phyloP scores from a whole-genome alignment of 2,888 invertebrate genomes.

The Zaprionus bogoriensis region DNA sequence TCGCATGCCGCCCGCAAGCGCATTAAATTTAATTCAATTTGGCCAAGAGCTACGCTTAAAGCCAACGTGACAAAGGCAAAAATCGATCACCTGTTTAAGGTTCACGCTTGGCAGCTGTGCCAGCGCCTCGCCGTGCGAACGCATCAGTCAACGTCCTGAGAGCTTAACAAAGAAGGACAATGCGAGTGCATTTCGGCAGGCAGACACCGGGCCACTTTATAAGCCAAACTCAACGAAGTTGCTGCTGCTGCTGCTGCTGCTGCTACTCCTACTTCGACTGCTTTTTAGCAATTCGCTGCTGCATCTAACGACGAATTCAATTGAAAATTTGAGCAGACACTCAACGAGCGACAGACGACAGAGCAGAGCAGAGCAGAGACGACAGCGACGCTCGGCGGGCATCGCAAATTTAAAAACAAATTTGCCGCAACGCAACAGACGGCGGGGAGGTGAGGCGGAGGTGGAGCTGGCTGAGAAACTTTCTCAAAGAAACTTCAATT shows the following conservation, averaged over 20 bases:
- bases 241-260: conserved; percentile 34
- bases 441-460: background rate
- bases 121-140: conserved; percentile 62
- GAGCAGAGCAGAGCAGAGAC: background rate
- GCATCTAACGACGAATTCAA: conserved; percentile 69
- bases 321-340: conserved; percentile 69
- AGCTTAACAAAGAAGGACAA: conserved; percentile 71
- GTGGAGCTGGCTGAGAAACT: background rate
- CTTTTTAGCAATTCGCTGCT: conserved; percentile 64
- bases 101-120: conserved; percentile 65
- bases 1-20: conserved; percentile 34
- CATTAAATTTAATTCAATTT: conserved; percentile 54
- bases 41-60: conserved; percentile 15
- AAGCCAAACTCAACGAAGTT: conserved; percentile 55
- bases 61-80: conserved; percentile 32
- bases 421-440: conserved; percentile 68
- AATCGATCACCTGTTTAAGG: conserved; percentile 76
- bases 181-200: conserved; percentile 26
- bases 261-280: conserved; percentile 9
- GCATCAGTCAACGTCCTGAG: conserved; percentile 79
- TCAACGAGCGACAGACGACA: conserved; percentile 20
- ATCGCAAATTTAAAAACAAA: conserved; percentile 72
- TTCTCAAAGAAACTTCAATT: conserved; percentile 35
- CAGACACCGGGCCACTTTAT: conserved; percentile 64
- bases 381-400: background rate